Conservation (phyloP, 2,797 vertebrate genomes). For the Sebastes hubbsi region DNA sequence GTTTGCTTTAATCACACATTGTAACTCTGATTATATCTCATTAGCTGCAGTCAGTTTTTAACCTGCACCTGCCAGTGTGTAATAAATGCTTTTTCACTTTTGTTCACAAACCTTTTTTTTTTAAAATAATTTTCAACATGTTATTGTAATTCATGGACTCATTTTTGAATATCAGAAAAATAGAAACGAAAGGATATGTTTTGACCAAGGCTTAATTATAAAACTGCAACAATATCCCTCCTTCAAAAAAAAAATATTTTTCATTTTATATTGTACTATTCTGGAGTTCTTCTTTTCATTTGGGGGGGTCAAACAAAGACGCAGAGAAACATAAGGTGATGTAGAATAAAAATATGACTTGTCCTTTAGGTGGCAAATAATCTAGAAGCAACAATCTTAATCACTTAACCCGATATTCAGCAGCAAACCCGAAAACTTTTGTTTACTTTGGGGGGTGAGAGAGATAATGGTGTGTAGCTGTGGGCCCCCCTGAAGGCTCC, state of each 20-base stretch:
- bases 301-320: neutral
- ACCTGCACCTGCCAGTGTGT: neutral
- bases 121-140: neutral
- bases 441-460: conserved; percentile 53
- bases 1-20: conserved; percentile 20
- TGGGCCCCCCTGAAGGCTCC: conserved; percentile 54
- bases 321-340: neutral
- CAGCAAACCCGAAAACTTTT: conserved; percentile 32
- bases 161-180: neutral
- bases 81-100: neutral
- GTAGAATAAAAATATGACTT: neutral
- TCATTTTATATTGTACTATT: neutral
- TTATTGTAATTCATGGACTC: neutral
- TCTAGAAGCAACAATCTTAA: neutral
- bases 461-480: conserved; percentile 54
- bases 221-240: neutral
- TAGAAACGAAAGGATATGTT: neutral
- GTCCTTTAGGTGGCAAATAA: neutral
- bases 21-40: conserved; percentile 3
- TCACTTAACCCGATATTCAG: neutral
- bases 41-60: conserved; percentile 10
- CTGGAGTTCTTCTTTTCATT: neutral
- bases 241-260: neutral
- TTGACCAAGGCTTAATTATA: neutral
- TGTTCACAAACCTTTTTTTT: neutral